phyloP scores from a whole-genome alignment of 1,140 invertebrate species.

The Ephestia elutella region DNA sequence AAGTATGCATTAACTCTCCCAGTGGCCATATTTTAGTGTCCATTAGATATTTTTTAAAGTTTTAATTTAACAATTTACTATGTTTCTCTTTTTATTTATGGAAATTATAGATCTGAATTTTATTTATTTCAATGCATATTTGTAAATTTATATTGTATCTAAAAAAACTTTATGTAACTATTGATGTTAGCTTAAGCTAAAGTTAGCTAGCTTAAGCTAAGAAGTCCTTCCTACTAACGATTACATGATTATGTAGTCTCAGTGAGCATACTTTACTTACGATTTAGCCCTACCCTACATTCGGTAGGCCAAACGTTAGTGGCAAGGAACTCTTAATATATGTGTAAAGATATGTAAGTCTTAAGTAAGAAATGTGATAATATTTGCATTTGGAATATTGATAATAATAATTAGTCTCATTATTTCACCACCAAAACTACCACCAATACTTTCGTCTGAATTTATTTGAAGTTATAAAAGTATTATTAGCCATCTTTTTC shows the following conservation, averaged over 20 bases:
- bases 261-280: background rate
- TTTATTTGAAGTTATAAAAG: background rate
- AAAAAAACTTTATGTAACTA: constrained; percentile 51
- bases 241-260: background rate
- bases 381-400: constrained; percentile 73
- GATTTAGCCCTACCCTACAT: background rate
- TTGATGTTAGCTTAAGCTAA: constrained; percentile 34
- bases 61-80: constrained; percentile 33
- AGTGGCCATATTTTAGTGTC: constrained; percentile 64
- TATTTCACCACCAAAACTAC: background rate
- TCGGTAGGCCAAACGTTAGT: background rate
- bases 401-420: constrained; percentile 31
- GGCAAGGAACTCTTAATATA: constrained; percentile 24
- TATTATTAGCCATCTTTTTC: too few relatives aligned
- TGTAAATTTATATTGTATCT: constrained; percentile 59
- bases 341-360: constrained; percentile 63
- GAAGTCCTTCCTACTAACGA: constrained; percentile 12
- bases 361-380: constrained; percentile 67
- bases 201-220: constrained; percentile 38
- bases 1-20: constrained; percentile 50
- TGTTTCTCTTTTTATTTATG: constrained; percentile 34
- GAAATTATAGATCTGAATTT: constrained; percentile 44
- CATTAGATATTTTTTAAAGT: constrained; percentile 50
- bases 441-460: background rate
- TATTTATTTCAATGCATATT: constrained; percentile 26